Evolutionary conservation across 2,888 invertebrate species (phyloP), one percentile per base, ranked within the genome.

Genomic region (Ptychoptera albimana): DNA sequence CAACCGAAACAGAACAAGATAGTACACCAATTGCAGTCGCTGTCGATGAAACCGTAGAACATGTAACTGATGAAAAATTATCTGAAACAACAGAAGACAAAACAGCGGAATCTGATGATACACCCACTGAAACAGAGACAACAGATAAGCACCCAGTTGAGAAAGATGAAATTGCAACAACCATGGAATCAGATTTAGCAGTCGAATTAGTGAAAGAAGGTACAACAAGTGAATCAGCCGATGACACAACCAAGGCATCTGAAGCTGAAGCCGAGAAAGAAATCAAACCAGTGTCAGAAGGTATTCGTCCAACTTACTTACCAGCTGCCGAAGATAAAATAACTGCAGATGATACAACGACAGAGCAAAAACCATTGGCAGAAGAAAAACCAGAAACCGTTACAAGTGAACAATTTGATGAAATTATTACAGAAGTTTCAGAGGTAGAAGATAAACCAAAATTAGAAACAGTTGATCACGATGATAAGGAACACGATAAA

Each of bases 331-430:
- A 39, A 13, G 44, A 44, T n/a, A 35, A 10, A 16, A 12, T 40
- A 32, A 13, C 37, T 10, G 47, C 39, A 11, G 42, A 36, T 13
- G 39, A 38, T 12, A 40, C 47, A 31, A 41, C 45, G 45, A 45
- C 55, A 8, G 54, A 62, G 44, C 55, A 63, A 2, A 66, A 64
- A 53, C 65, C 66, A 30, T 32, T 36, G 3, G 42, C 31, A 30
- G 40, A 45, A 35, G 41, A 46, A 35, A 43, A 47, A 32, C 38
- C 35, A 39, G 43, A 23, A 23, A 5, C 23, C 3, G 23, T 7
- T 5, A 23, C 23, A 23, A 23, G 23, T 23, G 23, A 3, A 23
- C 48, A 29, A 36, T 30, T 35, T 43, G 12, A 38, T 6, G 35
- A 16, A 32, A 45, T 48, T 9, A 43, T 45, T 14, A 42, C 48